phyloP scores from a whole-genome alignment of 2,888 invertebrate genomes.

The Ischnura elegans region DNA sequence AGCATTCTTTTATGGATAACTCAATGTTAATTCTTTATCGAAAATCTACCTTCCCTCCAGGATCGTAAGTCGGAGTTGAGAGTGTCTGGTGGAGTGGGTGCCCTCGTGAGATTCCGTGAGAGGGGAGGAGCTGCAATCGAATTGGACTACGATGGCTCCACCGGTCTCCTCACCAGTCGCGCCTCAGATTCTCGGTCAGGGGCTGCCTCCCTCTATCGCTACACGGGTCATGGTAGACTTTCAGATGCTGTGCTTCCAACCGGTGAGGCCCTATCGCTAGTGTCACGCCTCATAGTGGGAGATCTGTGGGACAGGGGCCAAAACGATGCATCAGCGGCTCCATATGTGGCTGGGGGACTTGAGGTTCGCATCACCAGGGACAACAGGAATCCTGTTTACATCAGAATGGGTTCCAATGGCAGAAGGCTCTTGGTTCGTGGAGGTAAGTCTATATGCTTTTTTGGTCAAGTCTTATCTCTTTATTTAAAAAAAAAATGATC shows the following conservation, averaged over 20 bases:
- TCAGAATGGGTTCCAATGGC: slow-evolving; percentile 55
- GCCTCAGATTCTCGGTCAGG: slow-evolving; percentile 77
- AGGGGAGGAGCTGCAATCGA: slow-evolving; percentile 94
- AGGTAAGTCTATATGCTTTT: no score
- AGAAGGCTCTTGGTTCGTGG: slow-evolving; percentile 49
- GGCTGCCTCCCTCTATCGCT: slow-evolving; percentile 75
- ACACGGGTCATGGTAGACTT: slow-evolving; percentile 93
- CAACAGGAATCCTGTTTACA: slow-evolving; percentile 50
- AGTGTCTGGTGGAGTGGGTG: slow-evolving; percentile 92
- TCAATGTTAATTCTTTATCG: neutral
- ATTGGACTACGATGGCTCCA: slow-evolving; percentile 93
- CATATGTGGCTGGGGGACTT: slow-evolving; percentile 80
- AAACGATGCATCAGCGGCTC: slow-evolving; percentile 83
- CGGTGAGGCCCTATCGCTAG: slow-evolving; percentile 91
- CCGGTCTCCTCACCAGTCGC: slow-evolving; percentile 91
- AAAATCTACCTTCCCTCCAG: slow-evolving; percentile 78
- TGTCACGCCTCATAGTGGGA: slow-evolving; percentile 87
- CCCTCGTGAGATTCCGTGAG: slow-evolving; percentile 90
- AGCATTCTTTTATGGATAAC: no score
- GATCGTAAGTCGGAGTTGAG: slow-evolving; percentile 95
- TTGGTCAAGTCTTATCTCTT: no score
- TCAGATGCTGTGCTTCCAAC: slow-evolving; percentile 93
- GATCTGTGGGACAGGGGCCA: slow-evolving; percentile 86
- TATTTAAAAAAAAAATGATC: no score
- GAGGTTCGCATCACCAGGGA: slow-evolving; percentile 54